Conservation (phyloP, 2,797 vertebrate species). For the Diglossa cyanea region DNA sequence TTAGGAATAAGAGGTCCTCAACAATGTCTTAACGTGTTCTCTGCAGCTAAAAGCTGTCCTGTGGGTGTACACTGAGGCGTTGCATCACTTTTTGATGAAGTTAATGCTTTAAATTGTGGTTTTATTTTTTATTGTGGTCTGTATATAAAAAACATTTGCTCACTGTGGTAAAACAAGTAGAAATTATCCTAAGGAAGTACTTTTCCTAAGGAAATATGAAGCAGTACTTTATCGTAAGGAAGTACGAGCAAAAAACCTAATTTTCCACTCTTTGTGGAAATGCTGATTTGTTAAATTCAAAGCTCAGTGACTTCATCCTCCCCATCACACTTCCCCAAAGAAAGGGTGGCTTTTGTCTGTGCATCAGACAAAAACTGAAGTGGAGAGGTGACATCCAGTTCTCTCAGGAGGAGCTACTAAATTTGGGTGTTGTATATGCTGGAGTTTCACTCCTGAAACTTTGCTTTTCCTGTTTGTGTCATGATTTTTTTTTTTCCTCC, state of each 20-base stretch:
- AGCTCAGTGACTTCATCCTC: background rate
- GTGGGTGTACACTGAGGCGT: background rate
- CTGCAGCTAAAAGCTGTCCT: background rate
- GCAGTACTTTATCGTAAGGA: background rate
- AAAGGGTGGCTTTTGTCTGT: background rate
- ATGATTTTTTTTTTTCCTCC: fast-evolving
- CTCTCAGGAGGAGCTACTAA: background rate
- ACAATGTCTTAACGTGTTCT: background rate
- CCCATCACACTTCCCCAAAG: fast-evolving
- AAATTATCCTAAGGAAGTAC: background rate
- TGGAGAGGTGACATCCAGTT: background rate
- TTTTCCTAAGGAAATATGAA: background rate
- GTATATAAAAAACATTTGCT: background rate
- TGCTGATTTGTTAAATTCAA: background rate
- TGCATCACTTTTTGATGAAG: background rate
- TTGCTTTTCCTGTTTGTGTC: background rate
- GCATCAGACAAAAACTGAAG: background rate
- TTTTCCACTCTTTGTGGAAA: background rate
- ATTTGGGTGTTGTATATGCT: background rate
- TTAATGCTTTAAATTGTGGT: background rate
- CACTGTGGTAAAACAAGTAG: background rate
- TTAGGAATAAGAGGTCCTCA: background rate
- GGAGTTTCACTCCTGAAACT: background rate
- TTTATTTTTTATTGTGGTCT: background rate
- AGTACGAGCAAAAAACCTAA: background rate